Conservation (phyloP, 2,888 invertebrate genomes). For the Xestoiulus laeticollis region DNA sequence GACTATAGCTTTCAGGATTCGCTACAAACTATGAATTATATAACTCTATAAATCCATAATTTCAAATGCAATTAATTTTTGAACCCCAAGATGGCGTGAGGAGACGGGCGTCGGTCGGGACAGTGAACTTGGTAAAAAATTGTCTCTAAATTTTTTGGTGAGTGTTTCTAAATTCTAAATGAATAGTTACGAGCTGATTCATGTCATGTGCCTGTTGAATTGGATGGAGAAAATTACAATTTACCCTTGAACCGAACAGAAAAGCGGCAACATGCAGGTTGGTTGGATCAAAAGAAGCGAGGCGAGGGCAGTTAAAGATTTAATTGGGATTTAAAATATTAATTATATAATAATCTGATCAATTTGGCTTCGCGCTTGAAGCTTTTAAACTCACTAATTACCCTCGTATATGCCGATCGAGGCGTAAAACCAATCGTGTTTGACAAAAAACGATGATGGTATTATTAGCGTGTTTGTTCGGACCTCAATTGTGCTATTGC, state of each 20-base stretch:
- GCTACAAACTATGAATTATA: too few relatives aligned
- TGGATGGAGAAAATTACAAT: neutral
- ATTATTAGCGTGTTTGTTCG: neutral
- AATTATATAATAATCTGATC: neutral
- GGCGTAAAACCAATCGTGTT: neutral
- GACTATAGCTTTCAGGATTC: too few relatives aligned
- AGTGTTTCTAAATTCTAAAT: neutral
- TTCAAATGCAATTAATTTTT: neutral
- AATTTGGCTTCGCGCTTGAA: neutral
- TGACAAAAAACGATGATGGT: neutral
- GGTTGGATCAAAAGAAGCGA: neutral
- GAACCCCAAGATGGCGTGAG: neutral
- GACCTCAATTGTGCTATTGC: neutral
- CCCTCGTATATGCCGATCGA: neutral
- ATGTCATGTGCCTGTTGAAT: neutral
- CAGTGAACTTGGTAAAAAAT: neutral
- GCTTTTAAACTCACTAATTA: neutral
- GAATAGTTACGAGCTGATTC: neutral
- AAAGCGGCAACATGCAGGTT: constrained; percentile 32
- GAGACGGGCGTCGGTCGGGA: neutral
- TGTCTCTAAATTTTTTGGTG: neutral
- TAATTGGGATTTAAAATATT: constrained; percentile 24
- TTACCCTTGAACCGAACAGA: neutral
- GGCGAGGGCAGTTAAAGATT: neutral
- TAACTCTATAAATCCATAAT: too few relatives aligned